Conservation (phyloP, 2,113 vertebrate species). For the Oncorhynchus kisutch region DNA sequence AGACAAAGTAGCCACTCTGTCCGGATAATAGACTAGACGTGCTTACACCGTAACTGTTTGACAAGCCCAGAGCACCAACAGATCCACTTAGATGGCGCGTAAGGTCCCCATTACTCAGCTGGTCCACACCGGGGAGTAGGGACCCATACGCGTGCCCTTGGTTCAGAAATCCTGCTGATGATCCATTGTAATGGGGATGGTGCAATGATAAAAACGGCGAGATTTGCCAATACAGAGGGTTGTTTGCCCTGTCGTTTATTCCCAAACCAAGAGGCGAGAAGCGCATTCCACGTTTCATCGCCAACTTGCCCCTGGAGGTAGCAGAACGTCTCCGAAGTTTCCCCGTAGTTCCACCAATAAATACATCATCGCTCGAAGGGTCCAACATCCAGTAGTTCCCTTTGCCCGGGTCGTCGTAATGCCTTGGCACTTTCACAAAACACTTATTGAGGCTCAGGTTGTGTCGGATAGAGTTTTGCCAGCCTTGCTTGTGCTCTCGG, state of each 20-base stretch:
- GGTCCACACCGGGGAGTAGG: conserved; percentile 72
- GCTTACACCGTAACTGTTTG: conserved; percentile 72
- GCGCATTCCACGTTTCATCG: conserved; percentile 77
- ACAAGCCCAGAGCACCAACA: conserved; percentile 60
- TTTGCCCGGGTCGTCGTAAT: conserved; percentile 81
- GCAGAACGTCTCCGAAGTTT: conserved; percentile 79
- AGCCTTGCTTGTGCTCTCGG: conserved; percentile 80
- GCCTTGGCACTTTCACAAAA: conserved; percentile 79
- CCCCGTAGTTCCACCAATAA: conserved; percentile 79
- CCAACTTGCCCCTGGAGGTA: conserved; percentile 76
- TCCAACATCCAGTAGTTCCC: conserved; percentile 84
- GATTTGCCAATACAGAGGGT: conserved; percentile 79
- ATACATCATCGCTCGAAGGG: conserved; percentile 79
- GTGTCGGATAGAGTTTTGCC: conserved; percentile 82
- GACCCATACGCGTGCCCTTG: conserved; percentile 71
- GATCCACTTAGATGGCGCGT: conserved; percentile 67
- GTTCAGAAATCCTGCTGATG: conserved; percentile 68
- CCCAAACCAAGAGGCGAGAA: conserved; percentile 73
- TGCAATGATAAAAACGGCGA: conserved; percentile 78
- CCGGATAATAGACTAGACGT: conserved; percentile 72
- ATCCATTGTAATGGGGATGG: conserved; percentile 74
- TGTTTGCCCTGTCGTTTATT: conserved; percentile 69
- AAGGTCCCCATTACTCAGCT: conserved; percentile 70
- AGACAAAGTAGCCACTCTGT: conserved; percentile 72
- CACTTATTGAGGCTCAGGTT: conserved; percentile 82